Evolutionary conservation across 2,888 invertebrate species (phyloP), one percentile per base, ranked within the genome.

Genomic region (Lamellibrachia columna): DNA sequence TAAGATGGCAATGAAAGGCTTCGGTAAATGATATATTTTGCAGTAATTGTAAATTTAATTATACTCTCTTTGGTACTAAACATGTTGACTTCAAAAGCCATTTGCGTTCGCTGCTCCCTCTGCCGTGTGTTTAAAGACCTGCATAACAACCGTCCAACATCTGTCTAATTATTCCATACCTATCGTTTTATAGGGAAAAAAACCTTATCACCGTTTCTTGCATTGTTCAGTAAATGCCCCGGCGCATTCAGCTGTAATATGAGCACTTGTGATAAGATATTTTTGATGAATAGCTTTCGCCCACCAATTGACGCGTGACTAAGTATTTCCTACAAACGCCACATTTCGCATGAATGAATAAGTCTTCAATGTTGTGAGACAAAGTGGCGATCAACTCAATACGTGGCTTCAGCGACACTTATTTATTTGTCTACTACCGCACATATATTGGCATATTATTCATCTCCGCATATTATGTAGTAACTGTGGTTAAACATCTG

Each of bases 1-100:
- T 2, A 58, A 15, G 75, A 15, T 15, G n/a, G n/a, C 75, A 22
- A 22, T 22, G 22, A 15, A 2, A 75, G 75, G 75, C 22, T 75
- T 75, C 22, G 75, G 75, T 75, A 75, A 75, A 22, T 11, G 75
- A 75, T 75, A 75, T n/a, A 75, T 75, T 40, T 75, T 75, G 75
- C 75, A 22, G 75, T 75, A 75, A 75, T 75, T 75, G 75, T 75
- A 22, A 75, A 75, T 22, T 75, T 75, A 75, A 75, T 75, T 75
- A 75, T 75, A 75, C 75, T 22, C 75, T 75, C 75, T 22, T 75
- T 75, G n/a, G 75, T 75, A 75, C 75, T 75, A 75, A 75, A 75
- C 75, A 75, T 22, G 22, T 75, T 75, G 22, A 75, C 75, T 75
- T 75, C 75, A 75, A 22, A 75, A 75, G 75, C 22, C 75, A 22